Evolutionary conservation across 2,113 vertebrate genomes (phyloP).

Genomic region (Ailurus styani): DNA sequence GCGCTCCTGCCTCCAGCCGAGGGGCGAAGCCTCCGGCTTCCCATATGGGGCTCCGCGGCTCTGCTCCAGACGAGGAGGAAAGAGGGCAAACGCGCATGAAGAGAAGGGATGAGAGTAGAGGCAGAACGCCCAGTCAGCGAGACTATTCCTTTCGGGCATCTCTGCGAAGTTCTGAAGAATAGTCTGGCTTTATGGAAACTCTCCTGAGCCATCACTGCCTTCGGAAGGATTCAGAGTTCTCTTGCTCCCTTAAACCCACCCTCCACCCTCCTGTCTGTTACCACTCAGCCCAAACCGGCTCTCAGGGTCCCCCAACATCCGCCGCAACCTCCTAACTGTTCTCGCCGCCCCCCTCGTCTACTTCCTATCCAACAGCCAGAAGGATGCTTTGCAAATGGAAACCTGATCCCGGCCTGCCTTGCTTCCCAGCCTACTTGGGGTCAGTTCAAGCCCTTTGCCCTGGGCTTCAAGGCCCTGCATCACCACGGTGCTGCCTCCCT

Average conservation of each 20-base stretch:
- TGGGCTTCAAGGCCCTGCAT: not conserved
- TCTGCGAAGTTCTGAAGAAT: not conserved
- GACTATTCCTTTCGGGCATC: not conserved
- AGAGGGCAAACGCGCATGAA: rapidly evolving
- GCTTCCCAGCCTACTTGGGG: not conserved
- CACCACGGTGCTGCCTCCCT: not conserved
- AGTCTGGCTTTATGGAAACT: not conserved
- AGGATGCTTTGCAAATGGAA: not conserved
- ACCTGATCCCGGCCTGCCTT: rapidly evolving
- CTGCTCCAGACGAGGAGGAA: not conserved
- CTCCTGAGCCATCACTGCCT: not conserved
- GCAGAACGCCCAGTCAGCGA: not conserved
- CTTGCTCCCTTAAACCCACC: not conserved
- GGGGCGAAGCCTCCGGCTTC: not conserved
- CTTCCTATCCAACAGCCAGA: not conserved
- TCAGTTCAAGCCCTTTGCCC: not conserved
- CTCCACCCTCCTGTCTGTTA: no score
- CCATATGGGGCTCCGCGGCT: rapidly evolving
- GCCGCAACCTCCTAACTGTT: not conserved
- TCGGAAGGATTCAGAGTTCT: not conserved
- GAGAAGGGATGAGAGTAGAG: rapidly evolving
- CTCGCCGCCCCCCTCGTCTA: not conserved
- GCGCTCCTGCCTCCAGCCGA: rapidly evolving
- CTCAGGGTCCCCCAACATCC: not conserved
- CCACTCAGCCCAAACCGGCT: not conserved